Evolutionary conservation across 2,888 invertebrate species (phyloP).

Genomic region (Hyles lineata): DNA sequence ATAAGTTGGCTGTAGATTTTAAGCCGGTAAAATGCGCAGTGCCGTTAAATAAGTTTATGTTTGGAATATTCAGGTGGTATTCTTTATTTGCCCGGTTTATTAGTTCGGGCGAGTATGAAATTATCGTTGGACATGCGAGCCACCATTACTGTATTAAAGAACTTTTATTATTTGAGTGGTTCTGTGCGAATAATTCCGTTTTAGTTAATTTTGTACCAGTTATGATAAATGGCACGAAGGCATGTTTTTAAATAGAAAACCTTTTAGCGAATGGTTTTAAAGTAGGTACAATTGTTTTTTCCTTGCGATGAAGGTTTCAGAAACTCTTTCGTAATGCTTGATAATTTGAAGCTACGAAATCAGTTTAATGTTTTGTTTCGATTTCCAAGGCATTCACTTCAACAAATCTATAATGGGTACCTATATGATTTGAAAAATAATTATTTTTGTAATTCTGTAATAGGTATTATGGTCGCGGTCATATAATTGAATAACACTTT

Average conservation of each 20-base stretch:
- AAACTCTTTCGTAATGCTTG: background rate
- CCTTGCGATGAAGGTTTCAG: background rate
- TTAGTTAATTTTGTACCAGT: background rate
- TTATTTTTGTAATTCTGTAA: no score
- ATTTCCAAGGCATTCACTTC: no score
- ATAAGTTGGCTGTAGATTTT: constrained; percentile 38
- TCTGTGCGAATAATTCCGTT: constrained; percentile 9
- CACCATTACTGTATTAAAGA: constrained; percentile 29
- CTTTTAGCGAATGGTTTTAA: background rate
- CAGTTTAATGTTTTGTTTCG: no score
- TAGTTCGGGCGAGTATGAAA: constrained; percentile 30
- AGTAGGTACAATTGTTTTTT: background rate
- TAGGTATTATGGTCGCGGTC: no score
- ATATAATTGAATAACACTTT: no score
- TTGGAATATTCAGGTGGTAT: constrained; percentile 43
- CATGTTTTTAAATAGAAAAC: background rate
- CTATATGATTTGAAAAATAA: no score
- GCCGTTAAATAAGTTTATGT: constrained; percentile 47
- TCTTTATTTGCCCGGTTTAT: constrained; percentile 45
- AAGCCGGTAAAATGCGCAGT: constrained; percentile 52
- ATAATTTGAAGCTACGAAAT: no score
- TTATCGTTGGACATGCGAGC: constrained; percentile 28
- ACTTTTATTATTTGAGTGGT: constrained; percentile 36
- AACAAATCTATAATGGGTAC: no score
- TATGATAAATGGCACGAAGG: background rate